Evolutionary conservation across 2,888 invertebrate species (phyloP).

Genomic region (Abrostola triplasia): DNA sequence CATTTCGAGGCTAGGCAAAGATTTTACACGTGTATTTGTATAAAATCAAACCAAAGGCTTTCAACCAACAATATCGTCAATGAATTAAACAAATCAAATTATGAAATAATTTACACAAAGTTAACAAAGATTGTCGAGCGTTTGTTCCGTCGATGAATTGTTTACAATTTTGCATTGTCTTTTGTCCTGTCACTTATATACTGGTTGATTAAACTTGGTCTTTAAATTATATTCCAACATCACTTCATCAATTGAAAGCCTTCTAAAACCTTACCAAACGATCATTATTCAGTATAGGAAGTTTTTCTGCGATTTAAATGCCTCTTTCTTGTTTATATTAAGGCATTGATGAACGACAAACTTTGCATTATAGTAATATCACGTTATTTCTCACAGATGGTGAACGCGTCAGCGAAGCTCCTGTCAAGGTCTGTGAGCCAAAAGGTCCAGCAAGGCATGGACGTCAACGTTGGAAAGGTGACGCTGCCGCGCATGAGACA

Average conservation of each 20-base stretch:
- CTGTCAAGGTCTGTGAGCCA: conserved; percentile 71
- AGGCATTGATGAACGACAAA: too few relatives aligned
- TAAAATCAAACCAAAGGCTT: too few relatives aligned
- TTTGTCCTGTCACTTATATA: neutral
- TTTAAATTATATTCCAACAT: neutral
- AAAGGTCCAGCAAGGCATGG: conserved; percentile 76
- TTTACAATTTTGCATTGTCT: neutral
- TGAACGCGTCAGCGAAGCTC: conserved; percentile 74
- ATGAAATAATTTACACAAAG: neutral
- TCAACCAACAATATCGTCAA: too few relatives aligned
- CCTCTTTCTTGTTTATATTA: too few relatives aligned
- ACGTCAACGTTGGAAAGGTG: conserved; percentile 71
- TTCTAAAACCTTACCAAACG: too few relatives aligned
- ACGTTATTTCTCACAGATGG: conserved; percentile 69
- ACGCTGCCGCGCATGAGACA: conserved; percentile 77
- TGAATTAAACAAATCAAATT: neutral
- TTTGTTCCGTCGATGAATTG: neutral
- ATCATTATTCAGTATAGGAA: too few relatives aligned
- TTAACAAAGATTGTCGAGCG: neutral
- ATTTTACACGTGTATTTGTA: too few relatives aligned
- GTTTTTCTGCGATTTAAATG: too few relatives aligned
- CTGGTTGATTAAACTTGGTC: neutral
- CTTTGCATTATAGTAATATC: too few relatives aligned
- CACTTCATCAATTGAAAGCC: too few relatives aligned
- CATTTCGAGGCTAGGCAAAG: too few relatives aligned